These are phyloP conservation scores for Caenorhabditis becei DNA, from an alignment of 2,888 invertebrate genomes.

Conservation along the genomic window DNA sequence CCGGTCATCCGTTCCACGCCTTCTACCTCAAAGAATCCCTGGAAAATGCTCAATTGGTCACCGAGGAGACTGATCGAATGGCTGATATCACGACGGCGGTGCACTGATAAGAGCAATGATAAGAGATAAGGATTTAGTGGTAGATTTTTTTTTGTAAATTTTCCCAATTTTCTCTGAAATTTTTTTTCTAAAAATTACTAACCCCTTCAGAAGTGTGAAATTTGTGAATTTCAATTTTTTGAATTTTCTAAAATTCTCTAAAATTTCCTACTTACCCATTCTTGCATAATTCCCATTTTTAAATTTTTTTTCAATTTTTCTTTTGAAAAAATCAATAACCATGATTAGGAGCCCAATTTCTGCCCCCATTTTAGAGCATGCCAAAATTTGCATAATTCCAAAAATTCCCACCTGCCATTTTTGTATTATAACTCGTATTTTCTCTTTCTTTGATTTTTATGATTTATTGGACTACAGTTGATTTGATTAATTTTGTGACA, in stretches of 20 bases:
- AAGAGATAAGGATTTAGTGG: too few relatives aligned
- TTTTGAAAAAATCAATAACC: neutral
- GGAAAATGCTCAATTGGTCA: constrained; percentile 53
- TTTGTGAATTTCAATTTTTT: too few relatives aligned
- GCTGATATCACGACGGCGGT: constrained; percentile 41
- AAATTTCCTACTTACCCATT: too few relatives aligned
- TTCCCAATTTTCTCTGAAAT: too few relatives aligned
- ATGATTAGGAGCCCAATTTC: too few relatives aligned
- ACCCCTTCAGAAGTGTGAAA: neutral
- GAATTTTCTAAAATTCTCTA: neutral
- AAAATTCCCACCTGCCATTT: neutral
- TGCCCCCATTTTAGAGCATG: neutral
- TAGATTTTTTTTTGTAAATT: too few relatives aligned
- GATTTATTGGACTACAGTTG: too few relatives aligned
- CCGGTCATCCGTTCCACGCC: constrained; percentile 93
- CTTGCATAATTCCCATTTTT: too few relatives aligned
- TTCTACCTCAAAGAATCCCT: constrained; percentile 85
- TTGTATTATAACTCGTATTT: neutral
- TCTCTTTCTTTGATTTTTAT: too few relatives aligned
- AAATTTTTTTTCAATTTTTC: constrained; percentile 5
- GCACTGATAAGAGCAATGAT: constrained; percentile 4
- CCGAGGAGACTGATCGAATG: constrained; percentile 55
- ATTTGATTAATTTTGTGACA: too few relatives aligned
- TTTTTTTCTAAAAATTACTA: too few relatives aligned
- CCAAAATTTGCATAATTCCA: neutral